Conservation (phyloP, 2,113 vertebrate genomes). For the Tor tambroides region DNA sequence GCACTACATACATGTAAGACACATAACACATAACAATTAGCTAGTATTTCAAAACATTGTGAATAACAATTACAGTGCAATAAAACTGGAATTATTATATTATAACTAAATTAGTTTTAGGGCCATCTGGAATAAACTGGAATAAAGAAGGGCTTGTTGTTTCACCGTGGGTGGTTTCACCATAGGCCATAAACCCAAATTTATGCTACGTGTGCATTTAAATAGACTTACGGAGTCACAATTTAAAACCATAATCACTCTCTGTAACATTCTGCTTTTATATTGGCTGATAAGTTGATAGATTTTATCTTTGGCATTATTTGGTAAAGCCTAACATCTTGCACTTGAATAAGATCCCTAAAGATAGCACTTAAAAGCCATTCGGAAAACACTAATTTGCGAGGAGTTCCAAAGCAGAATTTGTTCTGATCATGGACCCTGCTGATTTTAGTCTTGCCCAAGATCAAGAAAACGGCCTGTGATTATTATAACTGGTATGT, state of each 20-base stretch:
- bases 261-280: slow-evolving; percentile 31
- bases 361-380: slow-evolving; percentile 36
- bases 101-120: slow-evolving; percentile 11
- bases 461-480: not conserved
- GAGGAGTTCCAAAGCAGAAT: not conserved
- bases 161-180: slow-evolving; percentile 37
- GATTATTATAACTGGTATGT: slow-evolving; percentile 13
- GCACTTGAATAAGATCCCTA: slow-evolving; percentile 41
- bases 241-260: slow-evolving; percentile 23
- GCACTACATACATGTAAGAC: not conserved
- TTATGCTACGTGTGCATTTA: slow-evolving; percentile 34
- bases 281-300: slow-evolving; percentile 39
- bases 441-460: slow-evolving; percentile 25
- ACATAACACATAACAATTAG: not conserved
- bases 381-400: slow-evolving; percentile 32
- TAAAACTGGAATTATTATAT: slow-evolving; percentile 6
- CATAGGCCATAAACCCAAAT: slow-evolving; percentile 29
- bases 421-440: slow-evolving; percentile 36
- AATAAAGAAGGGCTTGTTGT: slow-evolving; percentile 28
- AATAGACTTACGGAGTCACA: slow-evolving; percentile 24
- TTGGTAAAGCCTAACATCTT: slow-evolving; percentile 38
- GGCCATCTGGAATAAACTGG: slow-evolving; percentile 41
- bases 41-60: slow-evolving; percentile 31
- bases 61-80: slow-evolving; percentile 30
- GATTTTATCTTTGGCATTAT: slow-evolving; percentile 32